Evolutionary conservation across 2,113 vertebrate genomes (phyloP), one percentile per base, ranked within the genome.

Genomic region (Halcyon malimbica): DNA sequence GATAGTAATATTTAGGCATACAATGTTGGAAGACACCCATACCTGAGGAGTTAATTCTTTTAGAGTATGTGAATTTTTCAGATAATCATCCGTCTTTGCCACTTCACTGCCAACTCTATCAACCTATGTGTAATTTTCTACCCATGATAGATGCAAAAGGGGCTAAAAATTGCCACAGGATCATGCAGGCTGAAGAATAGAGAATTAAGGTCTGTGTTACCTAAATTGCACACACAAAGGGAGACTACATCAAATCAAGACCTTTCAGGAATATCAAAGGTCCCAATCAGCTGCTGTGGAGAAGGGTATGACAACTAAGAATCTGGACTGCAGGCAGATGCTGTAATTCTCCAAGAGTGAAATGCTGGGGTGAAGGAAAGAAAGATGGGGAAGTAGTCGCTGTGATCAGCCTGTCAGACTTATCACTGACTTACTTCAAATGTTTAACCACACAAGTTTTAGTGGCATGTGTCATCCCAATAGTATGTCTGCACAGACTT

Each of bases 31-130:
- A 15, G 26, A 50, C 23, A 24, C 39, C 10, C 28, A 54, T 28
- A 41, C 5, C 23, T 77, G 33, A 81, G 35, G 24, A 89, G 2
- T 60, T 78, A 70, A 62, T 5, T 39, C 16, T 86, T 33, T 75
- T 51, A 68, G n/a, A 92, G n/a, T 16, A 90, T 57, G 71, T 86
- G 77, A 87, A 57, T 82, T 92, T 96, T 95, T 79, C 83, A 76
- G 71, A 62, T 57, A 93, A 94, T 91, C 77, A 83, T 80, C 44
- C 44, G 13, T 88, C 81, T 93, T 85, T 93, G 41, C 63, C 82
- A 88, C 90, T 94, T 90, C 57, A 81, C 60, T 67, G 83, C 10
- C 29, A 73, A 46, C 63, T 83, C 71, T 42, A 78, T 87, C 71
- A 81, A 77, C 24, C 42, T 62, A 25, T 13, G 60, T 44, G 16